A percentile compares a stretch with the other conserved stretches of the same genome.
Conservation (phyloP, 2,797 vertebrate genomes). For the Craterocephalus amniculus region DNA sequence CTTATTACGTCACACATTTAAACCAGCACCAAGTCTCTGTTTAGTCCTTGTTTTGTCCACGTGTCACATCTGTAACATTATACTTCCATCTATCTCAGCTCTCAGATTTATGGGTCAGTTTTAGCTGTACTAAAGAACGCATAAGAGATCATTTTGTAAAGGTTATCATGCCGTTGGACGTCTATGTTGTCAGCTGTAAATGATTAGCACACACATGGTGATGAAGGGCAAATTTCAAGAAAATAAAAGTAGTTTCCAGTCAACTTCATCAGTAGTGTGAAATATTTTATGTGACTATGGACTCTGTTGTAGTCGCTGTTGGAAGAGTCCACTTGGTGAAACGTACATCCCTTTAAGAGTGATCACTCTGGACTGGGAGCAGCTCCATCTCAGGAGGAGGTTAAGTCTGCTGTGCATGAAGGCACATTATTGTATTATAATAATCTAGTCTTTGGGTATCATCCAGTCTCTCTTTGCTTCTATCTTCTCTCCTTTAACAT, state of each 20-base stretch:
- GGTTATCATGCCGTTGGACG: slow-evolving; percentile 1
- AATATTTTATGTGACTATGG: slow-evolving; percentile 10
- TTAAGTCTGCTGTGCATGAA: slow-evolving; percentile 47
- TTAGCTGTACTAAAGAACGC: slow-evolving; percentile 14
- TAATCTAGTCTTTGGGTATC: slow-evolving; percentile 41
- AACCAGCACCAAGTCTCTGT: neutral
- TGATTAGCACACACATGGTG: neutral
- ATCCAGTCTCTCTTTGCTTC: slow-evolving; percentile 50
- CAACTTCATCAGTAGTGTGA: slow-evolving; percentile 17
- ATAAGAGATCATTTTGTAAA: slow-evolving; percentile 10
- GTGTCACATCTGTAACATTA: slow-evolving; percentile 2
- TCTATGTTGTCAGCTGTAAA: neutral
- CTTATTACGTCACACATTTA: neutral
- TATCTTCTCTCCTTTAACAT: slow-evolving; percentile 59
- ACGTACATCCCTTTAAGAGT: slow-evolving; percentile 23
- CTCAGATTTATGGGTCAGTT: slow-evolving; percentile 1
- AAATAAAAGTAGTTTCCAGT: neutral
- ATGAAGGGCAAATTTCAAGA: neutral
- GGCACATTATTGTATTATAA: slow-evolving; percentile 53
- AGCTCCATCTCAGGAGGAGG: slow-evolving; percentile 36
- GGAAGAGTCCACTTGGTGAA: slow-evolving; percentile 30
- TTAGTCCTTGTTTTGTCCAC: neutral
- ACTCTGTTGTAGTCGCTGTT: neutral
- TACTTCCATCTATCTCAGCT: slow-evolving; percentile 17
- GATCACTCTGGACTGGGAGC: slow-evolving; percentile 3